Evolutionary conservation across 2,113 vertebrate species (phyloP).

Genomic region (Myodes glareolus): DNA sequence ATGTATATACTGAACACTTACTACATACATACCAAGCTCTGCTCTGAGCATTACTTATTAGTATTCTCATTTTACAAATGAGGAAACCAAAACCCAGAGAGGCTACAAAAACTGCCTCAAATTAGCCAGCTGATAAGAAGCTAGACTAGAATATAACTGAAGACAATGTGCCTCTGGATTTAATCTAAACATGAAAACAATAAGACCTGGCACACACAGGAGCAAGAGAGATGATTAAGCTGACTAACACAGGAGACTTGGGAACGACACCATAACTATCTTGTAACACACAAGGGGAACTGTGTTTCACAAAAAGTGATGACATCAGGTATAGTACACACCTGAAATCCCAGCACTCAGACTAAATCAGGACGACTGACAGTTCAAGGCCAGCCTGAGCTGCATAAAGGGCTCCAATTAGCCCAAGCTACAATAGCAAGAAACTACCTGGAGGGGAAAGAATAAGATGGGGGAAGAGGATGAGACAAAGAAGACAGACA

Average conservation of each 20-base stretch:
- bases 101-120: slow-evolving; percentile 5
- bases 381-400: neutral
- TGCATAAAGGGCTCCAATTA: neutral
- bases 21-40: neutral
- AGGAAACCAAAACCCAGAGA: slow-evolving; percentile 52
- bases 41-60: slow-evolving; percentile 26
- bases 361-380: neutral
- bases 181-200: neutral
- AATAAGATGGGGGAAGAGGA: neutral
- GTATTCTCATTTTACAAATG: neutral
- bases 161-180: slow-evolving; percentile 20
- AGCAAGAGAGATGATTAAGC: neutral
- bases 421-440: neutral
- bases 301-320: slow-evolving; percentile 52
- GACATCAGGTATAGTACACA: neutral
- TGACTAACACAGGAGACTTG: neutral
- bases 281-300: neutral
- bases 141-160: neutral
- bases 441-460: neutral
- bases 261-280: slow-evolving; percentile 15
- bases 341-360: no score
- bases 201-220: slow-evolving; percentile 7
- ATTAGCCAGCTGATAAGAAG: neutral
- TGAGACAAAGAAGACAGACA: neutral
- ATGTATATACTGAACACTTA: slow-evolving; percentile 26